Percentiles rank a stretch among this genome's conserved stretches.
Evolutionary conservation across 2,888 invertebrate species (phyloP).

Genomic region (Drosophila diplacantha): DNA sequence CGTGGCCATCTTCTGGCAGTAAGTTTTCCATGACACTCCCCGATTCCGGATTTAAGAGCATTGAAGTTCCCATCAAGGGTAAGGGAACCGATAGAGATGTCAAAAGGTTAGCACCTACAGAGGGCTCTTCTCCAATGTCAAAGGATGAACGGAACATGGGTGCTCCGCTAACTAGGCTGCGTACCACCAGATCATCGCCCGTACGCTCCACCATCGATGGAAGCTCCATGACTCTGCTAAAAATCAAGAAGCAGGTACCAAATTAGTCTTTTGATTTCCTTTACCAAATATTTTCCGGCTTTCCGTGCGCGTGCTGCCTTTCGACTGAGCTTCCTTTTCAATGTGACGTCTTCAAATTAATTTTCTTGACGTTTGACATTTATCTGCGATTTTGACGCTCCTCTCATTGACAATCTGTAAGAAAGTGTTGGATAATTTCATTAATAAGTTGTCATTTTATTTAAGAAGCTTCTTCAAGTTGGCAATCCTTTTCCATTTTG

Average conservation of each 20-base stretch:
- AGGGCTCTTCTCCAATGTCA: constrained; percentile 19
- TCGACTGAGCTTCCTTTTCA: constrained; percentile 1
- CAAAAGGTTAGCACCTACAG: background rate
- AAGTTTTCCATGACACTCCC: background rate
- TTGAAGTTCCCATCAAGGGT: background rate
- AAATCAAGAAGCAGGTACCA: background rate
- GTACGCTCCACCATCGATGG: constrained; percentile 83
- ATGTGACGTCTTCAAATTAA: background rate
- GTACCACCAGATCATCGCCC: constrained; percentile 80
- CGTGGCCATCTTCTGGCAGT: background rate
- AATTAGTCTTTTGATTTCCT: background rate
- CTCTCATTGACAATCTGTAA: background rate
- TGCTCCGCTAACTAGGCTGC: constrained; percentile 80
- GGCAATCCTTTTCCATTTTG: no score
- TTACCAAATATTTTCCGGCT: background rate
- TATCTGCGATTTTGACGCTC: no score
- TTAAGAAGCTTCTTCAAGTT: background rate
- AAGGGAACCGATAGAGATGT: background rate
- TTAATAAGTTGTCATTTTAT: background rate
- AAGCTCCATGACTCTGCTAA: constrained; percentile 75
- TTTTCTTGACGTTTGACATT: constrained; percentile 3
- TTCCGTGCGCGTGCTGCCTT: background rate
- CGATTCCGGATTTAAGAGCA: background rate
- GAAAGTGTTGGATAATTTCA: background rate
- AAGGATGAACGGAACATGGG: constrained; percentile 78